Evolutionary conservation across 2,888 invertebrate species (phyloP), one percentile per base, ranked within the genome.

Genomic region (Mesodorylaimus sp.): DNA sequence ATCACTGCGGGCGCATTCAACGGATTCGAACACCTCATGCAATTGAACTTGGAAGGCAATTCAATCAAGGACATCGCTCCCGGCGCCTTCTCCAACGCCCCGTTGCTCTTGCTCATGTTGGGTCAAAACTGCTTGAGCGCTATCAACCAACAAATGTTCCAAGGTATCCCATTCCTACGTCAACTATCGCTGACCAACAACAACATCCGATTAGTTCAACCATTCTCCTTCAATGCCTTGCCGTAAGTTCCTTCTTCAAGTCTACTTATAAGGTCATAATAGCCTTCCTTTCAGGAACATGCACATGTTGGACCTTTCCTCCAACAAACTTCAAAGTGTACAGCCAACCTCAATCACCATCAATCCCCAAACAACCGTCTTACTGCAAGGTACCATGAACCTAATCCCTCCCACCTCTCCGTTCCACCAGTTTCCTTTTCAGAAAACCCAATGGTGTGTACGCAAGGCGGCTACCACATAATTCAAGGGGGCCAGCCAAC

Each of bases 231-330:
- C 63, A 67, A 82, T 61, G 83, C 85, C 1, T 74, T 88, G 45
- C 83, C 85, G 70, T 86, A 87, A 68, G 72, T n/a, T n/a, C n/a
- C n/a, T n/a, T n/a, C n/a, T n/a, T n/a, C n/a, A n/a, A n/a, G n/a
- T n/a, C n/a, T n/a, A n/a, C n/a, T n/a, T n/a, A n/a, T n/a, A n/a
- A n/a, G n/a, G n/a, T n/a, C n/a, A n/a, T n/a, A n/a, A n/a, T n/a
- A n/a, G n/a, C n/a, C n/a, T n/a, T n/a, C n/a, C n/a, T n/a, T n/a
- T n/a, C n/a, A n/a, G n/a, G n/a, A n/a, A n/a, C n/a, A n/a, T 89
- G 58, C 83, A 86, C 68, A 84, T 85, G 3, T 70, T 89, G 47
- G 87, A 88, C 66, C 71, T 89, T 56, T 83, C 86, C 37, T 82
- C 85, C 68, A 89, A 89, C 68, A 58, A 60, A 47, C 59, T 65